Evolutionary conservation across 1,140 invertebrate genomes (phyloP).

Genomic region (Thalassaphorura encarpata): DNA sequence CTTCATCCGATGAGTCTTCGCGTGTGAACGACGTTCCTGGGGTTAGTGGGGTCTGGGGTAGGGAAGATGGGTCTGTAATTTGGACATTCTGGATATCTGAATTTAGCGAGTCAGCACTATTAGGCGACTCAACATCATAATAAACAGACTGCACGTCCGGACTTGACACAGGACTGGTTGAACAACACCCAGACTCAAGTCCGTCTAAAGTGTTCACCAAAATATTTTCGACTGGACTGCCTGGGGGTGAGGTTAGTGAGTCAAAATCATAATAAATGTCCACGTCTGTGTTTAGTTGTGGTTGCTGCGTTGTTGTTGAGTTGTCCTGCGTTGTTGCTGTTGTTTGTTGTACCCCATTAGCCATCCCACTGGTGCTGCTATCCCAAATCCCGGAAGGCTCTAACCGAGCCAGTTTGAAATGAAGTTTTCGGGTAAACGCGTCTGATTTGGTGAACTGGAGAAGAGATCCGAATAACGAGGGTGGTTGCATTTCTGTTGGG

Average conservation of each 20-base stretch:
- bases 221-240: slow-evolving; percentile 43
- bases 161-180: slow-evolving; percentile 35
- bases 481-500: too few species aligned
- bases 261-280: slow-evolving; percentile 51
- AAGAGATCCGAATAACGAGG: slow-evolving; percentile 29
- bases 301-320: slow-evolving; percentile 35
- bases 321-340: not conserved
- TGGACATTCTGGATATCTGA: too few species aligned
- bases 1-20: not conserved
- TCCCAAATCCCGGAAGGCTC: not conserved
- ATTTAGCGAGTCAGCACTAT: not conserved
- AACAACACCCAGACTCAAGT: slow-evolving; percentile 44
- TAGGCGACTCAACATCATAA: slow-evolving; percentile 43
- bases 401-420: not conserved
- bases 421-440: not conserved
- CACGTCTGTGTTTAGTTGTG: slow-evolving; percentile 38
- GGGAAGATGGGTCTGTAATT: too few species aligned
- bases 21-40: not conserved
- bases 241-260: slow-evolving; percentile 50
- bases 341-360: not conserved
- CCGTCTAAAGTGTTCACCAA: slow-evolving; percentile 32
- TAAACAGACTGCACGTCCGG: slow-evolving; percentile 34
- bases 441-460: not conserved
- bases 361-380: slow-evolving; percentile 13
- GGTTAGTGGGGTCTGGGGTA: too few species aligned